These are phyloP conservation scores for Semnornis frantzii DNA, from an alignment of 2,113 vertebrate species.

Conservation along the genomic window DNA sequence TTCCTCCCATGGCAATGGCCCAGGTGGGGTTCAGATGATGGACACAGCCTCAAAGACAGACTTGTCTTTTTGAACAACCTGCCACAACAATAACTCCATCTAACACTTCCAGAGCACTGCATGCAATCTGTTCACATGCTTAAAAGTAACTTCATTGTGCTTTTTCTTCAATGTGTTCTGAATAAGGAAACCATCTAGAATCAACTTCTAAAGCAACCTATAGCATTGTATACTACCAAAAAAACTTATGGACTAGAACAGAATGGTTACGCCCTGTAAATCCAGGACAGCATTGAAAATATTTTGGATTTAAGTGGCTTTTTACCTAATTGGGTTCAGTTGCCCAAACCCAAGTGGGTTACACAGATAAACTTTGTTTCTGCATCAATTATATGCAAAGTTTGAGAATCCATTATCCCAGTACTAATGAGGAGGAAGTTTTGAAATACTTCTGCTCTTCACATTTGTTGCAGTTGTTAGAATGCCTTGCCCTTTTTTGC, in stretches of 20 bases:
- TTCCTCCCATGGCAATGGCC: neutral
- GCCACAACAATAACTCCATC: neutral
- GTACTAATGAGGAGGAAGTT: neutral
- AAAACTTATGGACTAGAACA: neutral
- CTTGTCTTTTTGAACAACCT: neutral
- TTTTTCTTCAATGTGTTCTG: neutral
- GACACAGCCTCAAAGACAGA: rapidly evolving
- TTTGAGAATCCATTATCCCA: neutral
- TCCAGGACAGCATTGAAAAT: neutral
- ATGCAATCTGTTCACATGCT: neutral
- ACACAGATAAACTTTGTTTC: neutral
- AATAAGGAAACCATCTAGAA: neutral
- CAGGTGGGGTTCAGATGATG: rapidly evolving
- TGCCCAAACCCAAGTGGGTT: neutral
- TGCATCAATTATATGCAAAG: neutral
- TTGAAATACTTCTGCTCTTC: neutral
- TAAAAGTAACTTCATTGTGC: neutral
- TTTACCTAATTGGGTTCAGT: neutral
- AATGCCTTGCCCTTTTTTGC: neutral
- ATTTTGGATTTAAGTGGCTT: neutral
- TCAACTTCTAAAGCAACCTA: neutral
- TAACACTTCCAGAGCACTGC: neutral
- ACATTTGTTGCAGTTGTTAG: neutral
- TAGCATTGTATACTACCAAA: neutral
- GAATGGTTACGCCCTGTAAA: neutral